phyloP scores from a whole-genome alignment of 2,888 invertebrate genomes.

The Tillus elongatus region DNA sequence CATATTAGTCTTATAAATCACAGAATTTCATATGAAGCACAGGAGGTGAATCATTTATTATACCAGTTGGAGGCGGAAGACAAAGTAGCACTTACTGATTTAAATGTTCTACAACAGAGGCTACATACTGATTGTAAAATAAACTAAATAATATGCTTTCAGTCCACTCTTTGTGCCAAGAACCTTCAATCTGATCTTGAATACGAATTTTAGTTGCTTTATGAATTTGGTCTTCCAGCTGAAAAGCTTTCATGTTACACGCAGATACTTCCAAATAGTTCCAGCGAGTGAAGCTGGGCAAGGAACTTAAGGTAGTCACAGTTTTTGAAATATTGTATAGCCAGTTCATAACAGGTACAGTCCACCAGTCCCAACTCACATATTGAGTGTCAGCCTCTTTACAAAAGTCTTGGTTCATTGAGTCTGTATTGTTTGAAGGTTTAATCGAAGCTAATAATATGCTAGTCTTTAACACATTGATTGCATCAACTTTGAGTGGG shows the following conservation, averaged over 20 bases:
- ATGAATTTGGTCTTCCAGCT: slow-evolving; percentile 35
- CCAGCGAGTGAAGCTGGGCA: not conserved
- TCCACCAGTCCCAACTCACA: slow-evolving; percentile 41
- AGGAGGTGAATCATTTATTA: too few relatives aligned
- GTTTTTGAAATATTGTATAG: slow-evolving; percentile 33
- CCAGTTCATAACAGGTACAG: slow-evolving; percentile 38
- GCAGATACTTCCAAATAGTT: slow-evolving; percentile 28
- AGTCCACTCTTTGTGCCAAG: slow-evolving; percentile 42
- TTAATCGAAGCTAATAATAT: slow-evolving; percentile 36
- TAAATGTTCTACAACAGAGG: too few relatives aligned
- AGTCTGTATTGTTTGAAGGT: slow-evolving; percentile 20
- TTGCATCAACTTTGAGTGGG: slow-evolving; percentile 23
- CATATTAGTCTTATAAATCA: too few relatives aligned
- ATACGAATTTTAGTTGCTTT: slow-evolving; percentile 38
- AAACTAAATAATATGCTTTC: too few relatives aligned
- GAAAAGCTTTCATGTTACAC: slow-evolving; percentile 29
- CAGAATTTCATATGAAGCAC: too few relatives aligned
- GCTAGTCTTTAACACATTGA: slow-evolving; percentile 36
- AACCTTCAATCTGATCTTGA: slow-evolving; percentile 39
- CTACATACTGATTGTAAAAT: too few relatives aligned
- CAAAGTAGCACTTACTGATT: too few relatives aligned
- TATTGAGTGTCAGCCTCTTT: slow-evolving; percentile 24
- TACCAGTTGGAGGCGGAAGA: too few relatives aligned
- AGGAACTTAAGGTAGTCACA: slow-evolving; percentile 23
- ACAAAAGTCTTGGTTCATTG: slow-evolving; percentile 15